A percentile compares a stretch with the other conserved stretches of the same genome.
Conservation (phyloP, 2,888 invertebrate species). For the Dryobota labecula region DNA sequence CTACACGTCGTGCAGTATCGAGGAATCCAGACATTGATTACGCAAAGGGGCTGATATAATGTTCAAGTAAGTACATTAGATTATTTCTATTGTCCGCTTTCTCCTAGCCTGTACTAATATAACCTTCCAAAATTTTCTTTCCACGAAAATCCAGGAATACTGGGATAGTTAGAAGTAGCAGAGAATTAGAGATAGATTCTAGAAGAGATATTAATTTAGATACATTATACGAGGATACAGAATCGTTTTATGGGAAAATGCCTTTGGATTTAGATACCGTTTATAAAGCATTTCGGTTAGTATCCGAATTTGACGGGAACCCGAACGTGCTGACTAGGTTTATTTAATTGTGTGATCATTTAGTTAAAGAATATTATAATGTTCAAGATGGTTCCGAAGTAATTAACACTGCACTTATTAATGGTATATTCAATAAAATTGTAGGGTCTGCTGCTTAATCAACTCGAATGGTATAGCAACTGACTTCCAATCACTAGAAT, state of each 20-base stretch:
- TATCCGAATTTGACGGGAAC: too few species aligned
- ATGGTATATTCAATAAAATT: slow-evolving; percentile 4
- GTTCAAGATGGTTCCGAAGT: slow-evolving; percentile 6
- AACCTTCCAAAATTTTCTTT: slow-evolving; percentile 5
- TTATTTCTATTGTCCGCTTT: slow-evolving; percentile 3
- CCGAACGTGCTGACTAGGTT: slow-evolving; percentile 6
- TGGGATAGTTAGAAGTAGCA: background rate
- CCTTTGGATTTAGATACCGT: background rate
- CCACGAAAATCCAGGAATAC: background rate
- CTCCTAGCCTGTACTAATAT: slow-evolving; percentile 10
- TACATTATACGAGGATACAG: background rate
- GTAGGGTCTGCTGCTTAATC: slow-evolving; percentile 8
- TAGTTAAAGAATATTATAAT: background rate
- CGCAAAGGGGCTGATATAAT: too few species aligned
- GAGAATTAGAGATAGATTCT: background rate
- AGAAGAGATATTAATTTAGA: slow-evolving; percentile 6
- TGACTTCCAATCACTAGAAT: background rate
- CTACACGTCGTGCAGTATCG: background rate
- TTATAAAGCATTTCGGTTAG: background rate
- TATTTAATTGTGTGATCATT: slow-evolving; percentile 9
- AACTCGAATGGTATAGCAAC: background rate
- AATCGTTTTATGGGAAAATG: background rate
- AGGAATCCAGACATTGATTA: background rate
- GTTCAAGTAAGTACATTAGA: slow-evolving; percentile 4
- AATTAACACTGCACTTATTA: slow-evolving; percentile 2